A percentile compares a stretch with the other conserved stretches of the same genome.
phyloP scores from a whole-genome alignment of 1,140 invertebrate genomes.

The Pogonognathellus flavescens region DNA sequence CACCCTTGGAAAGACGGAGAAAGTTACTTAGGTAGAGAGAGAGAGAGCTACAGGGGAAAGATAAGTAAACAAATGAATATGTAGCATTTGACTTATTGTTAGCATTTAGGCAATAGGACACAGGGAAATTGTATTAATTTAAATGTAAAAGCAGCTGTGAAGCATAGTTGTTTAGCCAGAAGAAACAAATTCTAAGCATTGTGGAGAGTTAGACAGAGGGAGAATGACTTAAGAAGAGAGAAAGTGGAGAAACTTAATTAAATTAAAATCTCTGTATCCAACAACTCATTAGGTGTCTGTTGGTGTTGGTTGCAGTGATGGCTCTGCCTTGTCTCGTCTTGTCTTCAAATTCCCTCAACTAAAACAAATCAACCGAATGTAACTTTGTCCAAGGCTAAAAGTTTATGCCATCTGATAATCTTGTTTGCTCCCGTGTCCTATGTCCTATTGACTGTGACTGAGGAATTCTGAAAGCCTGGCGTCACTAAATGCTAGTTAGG shows the following conservation, averaged over 20 bases:
- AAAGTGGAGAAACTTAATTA: constrained; percentile 10
- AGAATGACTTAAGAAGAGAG: not conserved
- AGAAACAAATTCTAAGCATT: not conserved
- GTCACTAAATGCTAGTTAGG: constrained; percentile 4
- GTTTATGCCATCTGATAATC: constrained; percentile 7
- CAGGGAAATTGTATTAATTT: constrained; percentile 17
- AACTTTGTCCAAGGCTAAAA: constrained; percentile 19
- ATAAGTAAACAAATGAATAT: too few relatives aligned
- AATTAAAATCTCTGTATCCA: constrained; percentile 45
- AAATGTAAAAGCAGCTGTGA: constrained; percentile 8
- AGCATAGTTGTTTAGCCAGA: not conserved
- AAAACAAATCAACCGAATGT: not conserved
- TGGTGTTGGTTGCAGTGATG: constrained; percentile 2
- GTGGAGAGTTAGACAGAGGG: not conserved
- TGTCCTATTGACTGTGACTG: constrained; percentile 19
- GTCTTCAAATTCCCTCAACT: constrained; percentile 6
- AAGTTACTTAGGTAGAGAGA: too few relatives aligned
- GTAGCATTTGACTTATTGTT: too few relatives aligned
- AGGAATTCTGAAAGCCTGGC: constrained; percentile 1
- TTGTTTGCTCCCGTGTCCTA: not conserved
- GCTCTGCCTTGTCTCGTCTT: constrained; percentile 2
- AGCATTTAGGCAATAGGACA: not conserved
- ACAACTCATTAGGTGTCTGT: constrained; percentile 33
- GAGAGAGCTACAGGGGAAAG: too few relatives aligned
- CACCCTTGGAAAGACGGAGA: too few relatives aligned